Conservation (phyloP, 2,797 vertebrate genomes). For the Sardinella longiceps region DNA sequence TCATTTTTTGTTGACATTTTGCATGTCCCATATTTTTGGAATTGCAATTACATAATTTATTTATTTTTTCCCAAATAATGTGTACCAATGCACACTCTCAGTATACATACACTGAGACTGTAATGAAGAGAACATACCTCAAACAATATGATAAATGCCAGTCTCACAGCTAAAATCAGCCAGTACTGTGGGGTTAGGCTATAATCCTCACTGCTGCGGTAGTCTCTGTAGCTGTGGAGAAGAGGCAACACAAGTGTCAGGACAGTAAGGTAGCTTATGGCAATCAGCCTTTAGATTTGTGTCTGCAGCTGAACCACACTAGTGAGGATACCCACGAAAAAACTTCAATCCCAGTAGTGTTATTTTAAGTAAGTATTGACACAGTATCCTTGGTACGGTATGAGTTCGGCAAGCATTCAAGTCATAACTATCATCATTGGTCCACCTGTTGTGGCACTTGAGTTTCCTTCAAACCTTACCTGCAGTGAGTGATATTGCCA, state of each 20-base stretch:
- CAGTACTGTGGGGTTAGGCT: slow-evolving; percentile 82
- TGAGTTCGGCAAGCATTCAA: too few species aligned
- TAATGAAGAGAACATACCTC: slow-evolving; percentile 73
- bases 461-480: slow-evolving; percentile 67
- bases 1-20: too few species aligned
- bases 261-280: not conserved
- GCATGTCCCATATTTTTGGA: too few species aligned
- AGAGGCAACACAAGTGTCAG: not conserved
- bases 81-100: not conserved
- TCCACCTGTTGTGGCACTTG: not conserved
- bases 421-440: not conserved
- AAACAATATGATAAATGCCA: slow-evolving; percentile 90
- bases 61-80: not conserved
- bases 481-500: slow-evolving; percentile 77
- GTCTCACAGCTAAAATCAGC: slow-evolving; percentile 85
- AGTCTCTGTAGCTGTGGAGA: slow-evolving; percentile 85
- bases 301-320: too few species aligned
- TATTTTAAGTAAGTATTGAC: too few species aligned
- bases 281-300: too few species aligned
- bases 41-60: too few species aligned
- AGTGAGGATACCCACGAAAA: too few species aligned
- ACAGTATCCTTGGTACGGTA: too few species aligned
- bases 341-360: too few species aligned
- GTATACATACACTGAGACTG: not conserved
- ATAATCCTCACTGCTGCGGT: slow-evolving; percentile 76